A percentile compares a stretch with the other conserved stretches of the same genome.
phyloP scores from a whole-genome alignment of 2,113 vertebrate species.

The Ursus arctos region DNA sequence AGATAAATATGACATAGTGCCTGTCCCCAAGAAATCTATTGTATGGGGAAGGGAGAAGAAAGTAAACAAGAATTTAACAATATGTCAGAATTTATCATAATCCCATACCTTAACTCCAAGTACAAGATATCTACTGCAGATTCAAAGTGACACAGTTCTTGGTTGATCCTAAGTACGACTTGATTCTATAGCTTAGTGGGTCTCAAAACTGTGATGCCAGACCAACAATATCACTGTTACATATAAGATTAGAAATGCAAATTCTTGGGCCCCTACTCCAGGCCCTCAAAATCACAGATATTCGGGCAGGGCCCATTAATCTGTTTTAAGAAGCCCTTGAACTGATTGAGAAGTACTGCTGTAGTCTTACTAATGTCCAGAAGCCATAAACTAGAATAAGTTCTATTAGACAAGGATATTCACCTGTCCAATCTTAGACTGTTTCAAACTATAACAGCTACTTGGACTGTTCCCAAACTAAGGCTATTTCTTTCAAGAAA shows the following conservation, averaged over 20 bases:
- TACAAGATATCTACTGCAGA: not conserved
- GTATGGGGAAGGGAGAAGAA: not conserved
- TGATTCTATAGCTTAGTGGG: not conserved
- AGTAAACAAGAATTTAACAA: not conserved
- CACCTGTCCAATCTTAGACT: not conserved
- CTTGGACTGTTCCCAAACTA: not conserved
- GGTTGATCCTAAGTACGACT: not conserved
- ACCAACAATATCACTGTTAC: not conserved
- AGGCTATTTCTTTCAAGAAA: not conserved
- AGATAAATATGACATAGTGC: not conserved
- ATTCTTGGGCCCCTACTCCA: not conserved
- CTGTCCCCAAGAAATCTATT: not conserved
- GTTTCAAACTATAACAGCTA: not conserved
- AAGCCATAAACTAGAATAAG: not conserved
- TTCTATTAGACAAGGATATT: not conserved
- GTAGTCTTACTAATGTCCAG: not conserved
- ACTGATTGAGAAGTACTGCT: not conserved
- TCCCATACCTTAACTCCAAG: not conserved
- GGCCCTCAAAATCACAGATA: not conserved
- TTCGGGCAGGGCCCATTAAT: not conserved
- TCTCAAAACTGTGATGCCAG: not conserved
- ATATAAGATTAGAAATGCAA: not conserved
- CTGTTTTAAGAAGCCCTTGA: not conserved
- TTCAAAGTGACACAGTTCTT: not conserved
- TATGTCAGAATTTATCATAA: not conserved